Evolutionary conservation across 1,140 invertebrate species (phyloP).

Genomic region (Episyrphus balteatus): DNA sequence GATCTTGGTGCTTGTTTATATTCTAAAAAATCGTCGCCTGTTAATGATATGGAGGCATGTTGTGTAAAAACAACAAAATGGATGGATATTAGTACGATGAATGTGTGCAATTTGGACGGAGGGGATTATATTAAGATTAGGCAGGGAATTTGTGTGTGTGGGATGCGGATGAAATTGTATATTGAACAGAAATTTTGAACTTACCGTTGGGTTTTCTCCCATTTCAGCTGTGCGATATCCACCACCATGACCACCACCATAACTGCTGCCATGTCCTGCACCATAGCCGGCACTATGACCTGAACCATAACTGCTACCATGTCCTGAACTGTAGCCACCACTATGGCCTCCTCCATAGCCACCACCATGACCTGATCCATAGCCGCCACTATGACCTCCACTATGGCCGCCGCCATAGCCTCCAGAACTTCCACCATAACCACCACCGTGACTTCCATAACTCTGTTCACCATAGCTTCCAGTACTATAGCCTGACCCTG

Average conservation of each 20-base stretch:
- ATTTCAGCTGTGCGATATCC: conserved; percentile 26
- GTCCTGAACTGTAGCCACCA: conserved; percentile 6
- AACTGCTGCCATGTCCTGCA: neutral
- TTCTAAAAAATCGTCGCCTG: conserved; percentile 35
- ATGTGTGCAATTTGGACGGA: conserved; percentile 4
- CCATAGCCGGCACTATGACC: conserved; percentile 1
- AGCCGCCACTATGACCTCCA: conserved; percentile 5
- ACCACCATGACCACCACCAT: neutral
- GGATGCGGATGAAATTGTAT: neutral
- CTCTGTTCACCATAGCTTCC: too few species aligned
- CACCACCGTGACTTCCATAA: neutral
- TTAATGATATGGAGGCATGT: conserved; percentile 23
- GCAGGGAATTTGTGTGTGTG: conserved; percentile 7
- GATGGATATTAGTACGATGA: neutral
- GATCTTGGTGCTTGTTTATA: too few species aligned
- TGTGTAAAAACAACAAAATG: neutral
- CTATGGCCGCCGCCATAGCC: conserved; percentile 4
- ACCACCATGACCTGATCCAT: neutral
- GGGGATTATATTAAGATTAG: conserved; percentile 5
- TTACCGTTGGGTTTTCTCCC: conserved; percentile 20
- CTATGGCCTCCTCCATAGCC: neutral
- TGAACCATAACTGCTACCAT: neutral
- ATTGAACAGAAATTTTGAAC: conserved; percentile 6
- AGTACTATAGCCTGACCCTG: too few species aligned
- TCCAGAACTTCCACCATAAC: neutral